Evolutionary conservation across 2,113 vertebrate genomes (phyloP).

Genomic region (Apeltes quadracus): DNA sequence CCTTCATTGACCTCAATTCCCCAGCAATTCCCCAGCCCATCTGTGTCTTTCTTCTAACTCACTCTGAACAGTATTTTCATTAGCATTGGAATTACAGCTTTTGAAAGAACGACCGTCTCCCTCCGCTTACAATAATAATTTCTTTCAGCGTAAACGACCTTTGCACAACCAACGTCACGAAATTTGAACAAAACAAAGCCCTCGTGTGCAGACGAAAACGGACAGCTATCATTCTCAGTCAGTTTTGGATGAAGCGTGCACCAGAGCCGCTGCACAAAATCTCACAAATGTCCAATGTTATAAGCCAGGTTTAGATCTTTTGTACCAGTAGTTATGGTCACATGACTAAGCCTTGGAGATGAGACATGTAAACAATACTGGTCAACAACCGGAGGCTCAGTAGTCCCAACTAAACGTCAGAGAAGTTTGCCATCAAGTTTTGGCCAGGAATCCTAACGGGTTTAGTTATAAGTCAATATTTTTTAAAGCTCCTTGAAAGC

Average conservation of each 20-base stretch:
- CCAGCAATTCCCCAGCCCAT: neutral
- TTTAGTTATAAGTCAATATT: neutral
- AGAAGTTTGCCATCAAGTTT: neutral
- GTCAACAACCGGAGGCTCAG: neutral
- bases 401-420: neutral
- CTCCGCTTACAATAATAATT: conserved; percentile 44
- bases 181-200: conserved; percentile 4
- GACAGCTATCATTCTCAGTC: conserved; percentile 23
- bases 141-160: conserved; percentile 27
- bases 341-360: neutral
- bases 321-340: neutral
- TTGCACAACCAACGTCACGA: conserved; percentile 27
- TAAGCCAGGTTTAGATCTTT: neutral
- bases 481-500: neutral
- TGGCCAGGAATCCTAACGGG: neutral
- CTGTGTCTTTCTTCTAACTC: conserved; percentile 3
- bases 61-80: conserved; percentile 30
- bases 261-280: neutral
- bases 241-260: neutral
- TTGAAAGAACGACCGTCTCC: conserved; percentile 44
- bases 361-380: neutral
- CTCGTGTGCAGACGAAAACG: conserved; percentile 21
- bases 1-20: conserved; percentile 12
- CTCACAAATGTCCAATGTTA: neutral
- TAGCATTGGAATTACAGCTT: conserved; percentile 42